These are phyloP conservation scores for Pangasius sanitwongsei DNA, from an alignment of 2,797 vertebrate species.

Conservation along the genomic window DNA sequence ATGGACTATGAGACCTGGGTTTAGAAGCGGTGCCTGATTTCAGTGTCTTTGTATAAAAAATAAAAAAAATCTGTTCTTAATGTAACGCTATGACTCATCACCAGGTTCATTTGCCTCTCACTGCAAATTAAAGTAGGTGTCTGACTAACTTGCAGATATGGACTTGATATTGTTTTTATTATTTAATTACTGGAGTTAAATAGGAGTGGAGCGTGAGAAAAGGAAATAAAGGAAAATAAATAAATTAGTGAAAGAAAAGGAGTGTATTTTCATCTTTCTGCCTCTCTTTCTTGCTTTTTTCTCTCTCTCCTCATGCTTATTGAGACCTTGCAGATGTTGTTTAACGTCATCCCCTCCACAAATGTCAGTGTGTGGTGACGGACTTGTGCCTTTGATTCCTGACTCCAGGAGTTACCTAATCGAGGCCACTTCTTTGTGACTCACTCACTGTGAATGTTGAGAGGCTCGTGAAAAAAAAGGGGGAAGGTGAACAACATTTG, in stretches of 20 bases:
- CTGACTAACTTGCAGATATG: slow-evolving; percentile 79
- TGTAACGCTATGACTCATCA: slow-evolving; percentile 77
- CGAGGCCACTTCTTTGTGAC: slow-evolving; percentile 52
- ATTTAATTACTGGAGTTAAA: slow-evolving; percentile 64
- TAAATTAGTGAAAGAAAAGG: neutral
- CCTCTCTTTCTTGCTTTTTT: neutral
- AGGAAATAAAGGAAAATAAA: slow-evolving; percentile 8
- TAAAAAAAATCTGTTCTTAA: slow-evolving; percentile 66
- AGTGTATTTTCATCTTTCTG: slow-evolving; percentile 22
- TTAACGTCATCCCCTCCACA: slow-evolving; percentile 52
- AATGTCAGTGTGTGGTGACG: slow-evolving; percentile 55
- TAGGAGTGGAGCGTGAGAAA: neutral
- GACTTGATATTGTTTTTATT: slow-evolving; percentile 79
- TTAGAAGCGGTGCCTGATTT: slow-evolving; percentile 66
- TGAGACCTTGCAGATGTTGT: slow-evolving; percentile 44
- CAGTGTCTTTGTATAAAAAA: slow-evolving; percentile 57
- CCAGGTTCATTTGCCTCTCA: slow-evolving; percentile 79
- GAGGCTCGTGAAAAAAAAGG: slow-evolving; percentile 12
- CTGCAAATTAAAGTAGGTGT: slow-evolving; percentile 83
- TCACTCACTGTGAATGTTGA: slow-evolving; percentile 47
- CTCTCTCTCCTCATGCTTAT: neutral
- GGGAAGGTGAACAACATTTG: slow-evolving; percentile 25
- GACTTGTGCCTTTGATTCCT: slow-evolving; percentile 53
- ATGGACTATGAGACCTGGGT: slow-evolving; percentile 53
- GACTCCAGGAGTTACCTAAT: slow-evolving; percentile 52